These are phyloP conservation scores for Hololepta plana DNA, from an alignment of 2,888 invertebrate genomes.

Conservation along the genomic window DNA sequence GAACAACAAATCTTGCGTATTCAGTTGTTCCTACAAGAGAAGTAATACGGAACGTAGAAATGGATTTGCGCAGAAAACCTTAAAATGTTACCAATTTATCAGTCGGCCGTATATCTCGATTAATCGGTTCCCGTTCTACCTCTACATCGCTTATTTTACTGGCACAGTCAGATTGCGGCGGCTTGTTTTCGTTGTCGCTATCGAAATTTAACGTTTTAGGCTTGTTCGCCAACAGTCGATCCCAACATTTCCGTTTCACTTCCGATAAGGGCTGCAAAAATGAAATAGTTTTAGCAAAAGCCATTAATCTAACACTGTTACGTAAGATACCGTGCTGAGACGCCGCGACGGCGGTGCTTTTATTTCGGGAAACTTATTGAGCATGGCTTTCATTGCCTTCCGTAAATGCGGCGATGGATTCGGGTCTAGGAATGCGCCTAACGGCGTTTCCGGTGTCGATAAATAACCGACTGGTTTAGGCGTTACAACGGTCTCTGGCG, in stretches of 20 bases:
- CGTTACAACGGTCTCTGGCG: conserved; percentile 13
- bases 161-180: no score
- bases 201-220: no score
- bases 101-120: no score
- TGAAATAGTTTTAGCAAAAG: conserved; percentile 2
- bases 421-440: conserved; percentile 29
- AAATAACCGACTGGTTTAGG: conserved; percentile 23
- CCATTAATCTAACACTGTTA: not conserved
- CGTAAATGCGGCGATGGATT: conserved; percentile 31
- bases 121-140: no score
- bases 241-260: conserved; percentile 30
- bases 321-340: conserved; percentile 23
- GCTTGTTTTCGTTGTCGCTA: no score
- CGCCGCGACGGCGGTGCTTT: conserved; percentile 20
- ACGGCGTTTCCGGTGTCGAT: conserved; percentile 35
- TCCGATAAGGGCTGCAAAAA: conserved; percentile 34
- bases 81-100: no score
- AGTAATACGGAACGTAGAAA: no score
- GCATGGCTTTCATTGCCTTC: conserved; percentile 30
- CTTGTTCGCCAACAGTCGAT: no score
- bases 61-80: no score
- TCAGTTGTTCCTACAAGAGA: no score
- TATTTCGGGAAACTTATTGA: conserved; percentile 29
- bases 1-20: no score
- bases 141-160: no score